These are phyloP conservation scores for Anisognathus igniventris DNA, from an alignment of 2,797 vertebrate genomes.

Conservation along the genomic window DNA sequence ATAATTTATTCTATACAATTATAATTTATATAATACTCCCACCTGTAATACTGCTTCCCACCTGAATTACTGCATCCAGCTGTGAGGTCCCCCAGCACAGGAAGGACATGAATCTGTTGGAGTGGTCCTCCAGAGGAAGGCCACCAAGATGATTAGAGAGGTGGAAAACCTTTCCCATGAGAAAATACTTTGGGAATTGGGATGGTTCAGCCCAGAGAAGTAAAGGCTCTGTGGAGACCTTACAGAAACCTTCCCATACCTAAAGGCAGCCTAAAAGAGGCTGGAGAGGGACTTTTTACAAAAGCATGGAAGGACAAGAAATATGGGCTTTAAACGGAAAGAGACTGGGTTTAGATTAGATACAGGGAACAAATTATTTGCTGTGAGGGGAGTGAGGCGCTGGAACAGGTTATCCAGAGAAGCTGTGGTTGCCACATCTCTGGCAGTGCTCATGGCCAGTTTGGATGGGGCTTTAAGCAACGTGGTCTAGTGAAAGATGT, in stretches of 20 bases:
- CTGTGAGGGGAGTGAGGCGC: neutral
- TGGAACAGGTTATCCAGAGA: neutral
- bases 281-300: neutral
- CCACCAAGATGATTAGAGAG: neutral
- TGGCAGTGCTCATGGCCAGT: neutral
- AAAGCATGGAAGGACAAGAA: neutral
- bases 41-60: neutral
- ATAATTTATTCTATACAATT: neutral
- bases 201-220: neutral
- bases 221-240: neutral
- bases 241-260: neutral
- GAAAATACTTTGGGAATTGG: accelerated
- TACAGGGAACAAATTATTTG: neutral
- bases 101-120: neutral
- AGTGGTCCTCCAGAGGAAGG: neutral
- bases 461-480: neutral
- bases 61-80: neutral
- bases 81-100: neutral
- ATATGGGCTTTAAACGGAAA: neutral
- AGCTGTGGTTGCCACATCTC: neutral
- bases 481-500: neutral
- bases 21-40: neutral
- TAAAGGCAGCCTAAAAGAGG: neutral
- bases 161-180: neutral
- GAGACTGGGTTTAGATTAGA: neutral